Evolutionary conservation across 2,113 vertebrate genomes (phyloP), one percentile per base, ranked within the genome.

Genomic region (Oncorhynchus mykiss): DNA sequence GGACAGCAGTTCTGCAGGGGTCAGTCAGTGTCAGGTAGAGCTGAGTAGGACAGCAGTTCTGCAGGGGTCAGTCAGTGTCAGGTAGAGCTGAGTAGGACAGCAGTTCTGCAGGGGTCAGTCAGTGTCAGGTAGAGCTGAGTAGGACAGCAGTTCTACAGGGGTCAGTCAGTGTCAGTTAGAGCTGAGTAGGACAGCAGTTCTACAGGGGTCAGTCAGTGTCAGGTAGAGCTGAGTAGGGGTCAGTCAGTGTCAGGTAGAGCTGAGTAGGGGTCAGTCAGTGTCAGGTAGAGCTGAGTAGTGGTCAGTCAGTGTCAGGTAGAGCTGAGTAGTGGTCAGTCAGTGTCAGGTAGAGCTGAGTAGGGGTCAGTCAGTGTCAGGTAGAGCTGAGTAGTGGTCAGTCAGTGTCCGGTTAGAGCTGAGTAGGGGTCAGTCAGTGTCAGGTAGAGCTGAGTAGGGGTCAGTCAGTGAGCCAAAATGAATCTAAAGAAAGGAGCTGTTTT

Each of bases 161-260:
- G 27, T 3, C 27, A 27, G 78, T 82, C 75, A 76, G 57, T 69
- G 70, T 69, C 25, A 3, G 25, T 3, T 29, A 14, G 5, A 67
- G 65, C 29, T 29, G 3, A 4, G 29, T 0, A 4, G 27, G 27
- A 27, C 27, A 27, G 27, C 27, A 27, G 27, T 27, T 27, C 27
- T 27, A 2, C 27, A 27, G 27, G 3, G 27, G 27, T 2, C 27
- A 27, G 78, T 82, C 75, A 76, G 57, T 69, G 73, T 69, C 25
- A 3, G 25, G 4, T 29, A 14, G 14, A 67, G 65, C 29, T 29
- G 29, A 4, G 29, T 3, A 4, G 27, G 2, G 27, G 27, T 27
- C 27, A 27, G 78, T 82, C 75, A 76, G 57, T 69, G 73, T 69
- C 25, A 3, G 25, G 11, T 29, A 14, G 5, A 67, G 65, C 29